Conservation (phyloP, 2,113 vertebrate species). For the Okapia johnstoni region DNA sequence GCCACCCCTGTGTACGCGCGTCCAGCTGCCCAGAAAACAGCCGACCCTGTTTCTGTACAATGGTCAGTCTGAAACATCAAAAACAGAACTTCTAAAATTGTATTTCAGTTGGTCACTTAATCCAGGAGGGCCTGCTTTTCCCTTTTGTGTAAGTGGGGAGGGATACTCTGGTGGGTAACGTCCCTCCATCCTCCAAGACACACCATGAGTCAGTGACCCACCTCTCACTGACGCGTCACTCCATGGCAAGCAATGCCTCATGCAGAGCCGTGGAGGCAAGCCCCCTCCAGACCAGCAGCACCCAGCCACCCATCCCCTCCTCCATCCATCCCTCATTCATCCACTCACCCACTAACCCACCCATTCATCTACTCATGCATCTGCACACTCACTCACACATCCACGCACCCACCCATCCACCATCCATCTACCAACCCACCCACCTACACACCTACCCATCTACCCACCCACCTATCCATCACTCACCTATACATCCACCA, state of each 20-base stretch:
- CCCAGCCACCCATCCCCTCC: too few relatives aligned
- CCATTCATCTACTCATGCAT: neutral
- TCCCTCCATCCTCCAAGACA: too few relatives aligned
- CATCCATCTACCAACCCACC: neutral
- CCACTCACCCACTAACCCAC: neutral
- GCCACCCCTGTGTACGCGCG: accelerated
- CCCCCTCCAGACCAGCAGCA: too few relatives aligned
- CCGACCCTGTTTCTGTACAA: too few relatives aligned
- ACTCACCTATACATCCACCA: neutral
- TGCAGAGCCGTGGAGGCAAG: neutral
- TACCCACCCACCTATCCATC: too few relatives aligned
- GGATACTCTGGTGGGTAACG: neutral
- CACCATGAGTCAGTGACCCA: accelerated
- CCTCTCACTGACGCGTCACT: neutral
- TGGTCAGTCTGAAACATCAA: neutral
- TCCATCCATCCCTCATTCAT: too few relatives aligned
- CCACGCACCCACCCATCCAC: neutral
- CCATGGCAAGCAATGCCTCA: accelerated
- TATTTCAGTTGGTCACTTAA: neutral
- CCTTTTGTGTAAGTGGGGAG: neutral
- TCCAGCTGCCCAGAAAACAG: accelerated
- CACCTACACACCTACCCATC: neutral
- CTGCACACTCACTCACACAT: neutral
- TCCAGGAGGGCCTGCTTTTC: neutral
- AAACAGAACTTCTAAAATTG: neutral